These are phyloP conservation scores for Mythimna lalbum DNA, from an alignment of 2,888 invertebrate genomes.

Conservation along the genomic window DNA sequence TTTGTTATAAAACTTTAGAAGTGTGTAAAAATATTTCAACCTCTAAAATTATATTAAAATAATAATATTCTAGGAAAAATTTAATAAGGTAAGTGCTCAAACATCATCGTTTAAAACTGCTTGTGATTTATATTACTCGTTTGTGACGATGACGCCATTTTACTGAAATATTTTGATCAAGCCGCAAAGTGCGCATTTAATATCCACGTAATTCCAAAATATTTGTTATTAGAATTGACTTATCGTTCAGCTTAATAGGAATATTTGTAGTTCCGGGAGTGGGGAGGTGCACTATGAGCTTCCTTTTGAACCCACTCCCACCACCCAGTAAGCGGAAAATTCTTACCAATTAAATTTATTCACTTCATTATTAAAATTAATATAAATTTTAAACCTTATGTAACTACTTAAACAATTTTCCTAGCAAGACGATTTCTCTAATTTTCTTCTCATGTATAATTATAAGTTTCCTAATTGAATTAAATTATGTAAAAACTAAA, in stretches of 20 bases:
- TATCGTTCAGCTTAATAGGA: conserved; percentile 13
- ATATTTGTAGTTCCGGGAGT: conserved; percentile 25
- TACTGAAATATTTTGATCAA: conserved; percentile 37
- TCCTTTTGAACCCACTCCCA: not conserved
- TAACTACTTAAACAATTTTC: no score
- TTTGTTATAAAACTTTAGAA: not conserved
- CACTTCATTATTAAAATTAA: not conserved
- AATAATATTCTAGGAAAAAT: not conserved
- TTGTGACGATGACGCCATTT: conserved; percentile 54
- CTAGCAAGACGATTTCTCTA: not conserved
- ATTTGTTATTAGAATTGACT: conserved; percentile 14
- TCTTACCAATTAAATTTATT: not conserved
- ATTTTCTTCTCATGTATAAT: no score
- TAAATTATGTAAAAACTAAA: conserved; percentile 19
- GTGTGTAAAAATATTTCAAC: not conserved
- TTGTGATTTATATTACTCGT: conserved; percentile 48
- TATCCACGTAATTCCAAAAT: conserved; percentile 1
- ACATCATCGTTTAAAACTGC: conserved; percentile 17
- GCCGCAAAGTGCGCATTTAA: conserved; percentile 18
- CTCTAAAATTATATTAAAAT: not conserved
- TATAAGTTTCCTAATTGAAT: not conserved
- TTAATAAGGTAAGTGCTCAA: not conserved
- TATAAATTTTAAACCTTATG: not conserved
- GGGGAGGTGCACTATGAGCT: not conserved
- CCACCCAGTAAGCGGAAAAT: conserved; percentile 7